Evolutionary conservation across 2,888 invertebrate species (phyloP).

Genomic region (Synanthedon vespiformis): DNA sequence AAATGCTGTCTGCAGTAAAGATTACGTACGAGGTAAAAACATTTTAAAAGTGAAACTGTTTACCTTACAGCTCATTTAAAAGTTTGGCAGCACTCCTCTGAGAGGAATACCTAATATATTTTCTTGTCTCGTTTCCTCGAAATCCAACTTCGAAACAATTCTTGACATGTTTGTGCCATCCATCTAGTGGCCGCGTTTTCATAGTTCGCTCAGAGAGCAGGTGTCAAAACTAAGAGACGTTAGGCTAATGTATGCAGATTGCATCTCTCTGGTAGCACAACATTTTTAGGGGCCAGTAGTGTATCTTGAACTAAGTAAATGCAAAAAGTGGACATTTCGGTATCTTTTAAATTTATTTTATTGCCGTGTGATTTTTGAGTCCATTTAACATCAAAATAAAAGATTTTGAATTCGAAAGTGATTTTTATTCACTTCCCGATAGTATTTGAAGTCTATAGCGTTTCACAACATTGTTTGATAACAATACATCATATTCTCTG

Average conservation of each 20-base stretch:
- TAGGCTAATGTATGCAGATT: slow-evolving; percentile 69
- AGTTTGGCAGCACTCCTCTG: slow-evolving; percentile 24
- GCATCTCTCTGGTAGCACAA: slow-evolving; percentile 26
- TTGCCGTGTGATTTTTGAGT: not conserved
- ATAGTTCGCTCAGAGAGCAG: slow-evolving; percentile 43
- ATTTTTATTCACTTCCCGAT: too few relatives aligned
- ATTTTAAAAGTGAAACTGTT: too few relatives aligned
- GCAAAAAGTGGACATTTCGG: too few relatives aligned
- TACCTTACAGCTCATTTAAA: slow-evolving; percentile 19
- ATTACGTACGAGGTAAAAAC: too few relatives aligned
- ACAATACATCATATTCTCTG: too few relatives aligned
- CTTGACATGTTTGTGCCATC: slow-evolving; percentile 58
- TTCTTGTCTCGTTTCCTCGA: slow-evolving; percentile 18
- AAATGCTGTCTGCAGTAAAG: too few relatives aligned
- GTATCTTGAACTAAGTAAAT: not conserved
- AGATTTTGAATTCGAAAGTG: too few relatives aligned
- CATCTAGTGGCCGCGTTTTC: slow-evolving; percentile 42
- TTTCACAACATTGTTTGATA: too few relatives aligned
- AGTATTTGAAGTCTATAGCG: too few relatives aligned
- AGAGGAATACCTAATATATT: slow-evolving; percentile 24
- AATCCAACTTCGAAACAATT: slow-evolving; percentile 39
- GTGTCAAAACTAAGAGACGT: slow-evolving; percentile 67
- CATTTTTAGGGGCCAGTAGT: not conserved
- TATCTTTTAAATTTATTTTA: not conserved
- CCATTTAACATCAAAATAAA: too few relatives aligned